phyloP scores from a whole-genome alignment of 2,797 vertebrate genomes.

The Parambassis ranga region DNA sequence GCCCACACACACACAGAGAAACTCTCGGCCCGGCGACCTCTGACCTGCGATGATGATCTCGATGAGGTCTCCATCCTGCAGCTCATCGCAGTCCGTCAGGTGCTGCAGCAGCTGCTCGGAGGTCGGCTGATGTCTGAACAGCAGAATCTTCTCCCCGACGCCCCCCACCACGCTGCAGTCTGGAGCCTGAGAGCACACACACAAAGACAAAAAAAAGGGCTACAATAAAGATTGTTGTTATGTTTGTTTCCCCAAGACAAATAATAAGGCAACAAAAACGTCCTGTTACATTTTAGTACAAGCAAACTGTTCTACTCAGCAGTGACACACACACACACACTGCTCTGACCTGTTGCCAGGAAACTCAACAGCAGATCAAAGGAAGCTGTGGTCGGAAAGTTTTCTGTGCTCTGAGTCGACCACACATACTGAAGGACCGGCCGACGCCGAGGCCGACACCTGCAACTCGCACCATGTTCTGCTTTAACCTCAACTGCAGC shows the following conservation, averaged over 20 bases:
- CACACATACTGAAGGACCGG: slow-evolving; percentile 26
- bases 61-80: slow-evolving; percentile 78
- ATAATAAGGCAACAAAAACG: too few species aligned
- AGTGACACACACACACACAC: neutral
- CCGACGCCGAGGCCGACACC: neutral
- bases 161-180: slow-evolving; percentile 71
- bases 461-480: slow-evolving; percentile 1
- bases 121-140: slow-evolving; percentile 73
- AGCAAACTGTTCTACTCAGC: too few species aligned
- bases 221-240: too few species aligned
- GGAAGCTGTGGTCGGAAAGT: slow-evolving; percentile 66
- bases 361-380: slow-evolving; percentile 1
- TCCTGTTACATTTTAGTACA: too few species aligned
- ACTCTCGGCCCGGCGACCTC: neutral
- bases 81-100: slow-evolving; percentile 59
- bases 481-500: neutral
- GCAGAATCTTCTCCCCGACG: slow-evolving; percentile 69
- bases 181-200: slow-evolving; percentile 66
- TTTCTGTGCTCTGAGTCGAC: slow-evolving; percentile 28
- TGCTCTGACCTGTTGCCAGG: slow-evolving; percentile 24
- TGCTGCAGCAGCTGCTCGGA: slow-evolving; percentile 66
- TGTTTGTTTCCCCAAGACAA: too few species aligned
- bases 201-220: too few species aligned
- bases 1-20: too few species aligned
- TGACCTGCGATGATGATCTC: slow-evolving; percentile 79